Conservation (phyloP, 2,888 invertebrate genomes). For the Eristalis intricaria region DNA sequence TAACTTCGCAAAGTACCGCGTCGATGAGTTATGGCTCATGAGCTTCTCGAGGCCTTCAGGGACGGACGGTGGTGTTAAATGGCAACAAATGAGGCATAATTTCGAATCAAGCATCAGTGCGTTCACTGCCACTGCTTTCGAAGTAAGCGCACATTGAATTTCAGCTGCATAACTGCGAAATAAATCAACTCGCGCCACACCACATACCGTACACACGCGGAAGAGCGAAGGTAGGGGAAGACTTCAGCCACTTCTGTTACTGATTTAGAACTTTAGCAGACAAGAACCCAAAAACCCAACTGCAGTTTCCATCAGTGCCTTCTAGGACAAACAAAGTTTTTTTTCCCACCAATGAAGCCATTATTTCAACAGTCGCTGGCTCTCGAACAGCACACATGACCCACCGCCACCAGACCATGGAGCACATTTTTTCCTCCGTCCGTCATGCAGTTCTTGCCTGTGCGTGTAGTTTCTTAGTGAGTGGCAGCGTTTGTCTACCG, state of each 20-base stretch:
- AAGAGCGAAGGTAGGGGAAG: slow-evolving; percentile 10
- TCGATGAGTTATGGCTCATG: slow-evolving; percentile 53
- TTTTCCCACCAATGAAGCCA: slow-evolving; percentile 19
- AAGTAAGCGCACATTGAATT: slow-evolving; percentile 25
- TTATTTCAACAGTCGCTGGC: slow-evolving; percentile 25
- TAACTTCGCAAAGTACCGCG: slow-evolving; percentile 52
- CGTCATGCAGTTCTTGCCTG: slow-evolving; percentile 16
- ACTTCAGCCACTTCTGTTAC: slow-evolving; percentile 35
- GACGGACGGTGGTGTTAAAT: slow-evolving; percentile 47
- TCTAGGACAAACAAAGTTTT: slow-evolving; percentile 59
- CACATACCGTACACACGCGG: not conserved
- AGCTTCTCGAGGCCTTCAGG: slow-evolving; percentile 7
- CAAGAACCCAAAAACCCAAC: slow-evolving; percentile 20
- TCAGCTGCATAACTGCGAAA: slow-evolving; percentile 51
- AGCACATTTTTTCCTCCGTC: slow-evolving; percentile 26
- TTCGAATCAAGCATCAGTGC: slow-evolving; percentile 44
- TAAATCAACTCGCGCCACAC: slow-evolving; percentile 55
- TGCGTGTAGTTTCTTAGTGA: slow-evolving; percentile 40
- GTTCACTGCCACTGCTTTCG: slow-evolving; percentile 17
- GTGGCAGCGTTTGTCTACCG: slow-evolving; percentile 46
- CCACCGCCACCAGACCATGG: slow-evolving; percentile 14
- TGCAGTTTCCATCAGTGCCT: slow-evolving; percentile 32
- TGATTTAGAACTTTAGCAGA: slow-evolving; percentile 57
- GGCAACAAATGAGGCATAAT: slow-evolving; percentile 52
- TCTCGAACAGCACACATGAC: not conserved